These are phyloP conservation scores for Tamias sibiricus DNA, from an alignment of 2,113 vertebrate genomes.

Conservation along the genomic window DNA sequence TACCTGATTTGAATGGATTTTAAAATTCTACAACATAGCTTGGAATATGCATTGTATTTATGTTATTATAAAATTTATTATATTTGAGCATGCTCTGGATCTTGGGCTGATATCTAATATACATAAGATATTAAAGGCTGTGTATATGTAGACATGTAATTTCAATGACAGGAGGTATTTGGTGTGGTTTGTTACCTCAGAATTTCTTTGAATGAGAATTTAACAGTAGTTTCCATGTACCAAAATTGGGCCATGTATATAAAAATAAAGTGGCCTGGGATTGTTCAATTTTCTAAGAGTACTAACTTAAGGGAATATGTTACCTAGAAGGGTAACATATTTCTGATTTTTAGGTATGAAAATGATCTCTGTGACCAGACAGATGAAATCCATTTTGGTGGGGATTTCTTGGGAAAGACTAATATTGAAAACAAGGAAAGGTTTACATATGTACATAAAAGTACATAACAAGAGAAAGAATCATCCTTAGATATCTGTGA, in stretches of 20 bases:
- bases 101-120: background rate
- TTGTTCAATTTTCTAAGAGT: background rate
- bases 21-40: background rate
- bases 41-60: conserved; percentile 18
- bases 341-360: background rate
- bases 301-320: background rate
- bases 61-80: conserved; percentile 30
- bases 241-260: background rate
- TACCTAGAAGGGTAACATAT: background rate
- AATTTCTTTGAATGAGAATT: background rate
- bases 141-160: too few relatives aligned
- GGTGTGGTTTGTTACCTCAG: background rate
- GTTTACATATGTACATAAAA: background rate
- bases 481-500: background rate
- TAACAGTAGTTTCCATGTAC: background rate
- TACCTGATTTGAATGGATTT: background rate
- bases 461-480: background rate
- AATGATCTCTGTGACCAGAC: background rate
- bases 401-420: background rate
- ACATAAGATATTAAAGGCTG: background rate
- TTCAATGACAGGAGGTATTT: background rate
- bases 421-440: background rate
- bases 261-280: background rate
- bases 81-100: conserved; percentile 35
- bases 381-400: background rate